Evolutionary conservation across 1,140 invertebrate genomes (phyloP), one percentile per base, ranked within the genome.

Genomic region (Eubasilissa regina): DNA sequence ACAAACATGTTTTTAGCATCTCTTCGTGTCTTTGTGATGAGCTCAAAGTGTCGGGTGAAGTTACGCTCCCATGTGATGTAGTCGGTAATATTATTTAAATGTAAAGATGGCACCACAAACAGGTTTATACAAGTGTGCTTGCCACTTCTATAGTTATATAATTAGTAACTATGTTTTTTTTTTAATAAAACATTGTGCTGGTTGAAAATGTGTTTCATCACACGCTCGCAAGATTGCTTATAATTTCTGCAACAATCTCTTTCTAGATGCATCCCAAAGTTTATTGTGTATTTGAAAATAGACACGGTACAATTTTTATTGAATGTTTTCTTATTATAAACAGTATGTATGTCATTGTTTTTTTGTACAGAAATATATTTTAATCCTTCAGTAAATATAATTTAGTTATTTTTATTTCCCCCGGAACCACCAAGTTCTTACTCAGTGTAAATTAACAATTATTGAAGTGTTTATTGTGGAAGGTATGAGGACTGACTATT

Each of bases 311-410:
- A 58, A 58, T 58, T 58, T 58, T 19, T 58, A 58, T 58, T 35
- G 25, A 35, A 35, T 35, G 25, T 35, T 35, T 35, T 58, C 55
- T 58, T 19, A 15, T 21, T 19, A 15, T 58, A 58, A 55, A 58
- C 15, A 35, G 25, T 35, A 35, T 35, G 25, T 35, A 35, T 58
- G 15, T 58, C 11, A 35, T 64, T 64, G 25, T 64, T 64, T 64
- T n/a, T 64, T 64, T 64, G 60, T 64, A 64, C 60, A 64, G 60
- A 64, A 64, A 64, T 43, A 64, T 64, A 64, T 64, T 64, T 64
- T 43, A 64, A 64, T 44, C 60, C 25, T 25, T 64, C 60, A 64
- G 13, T 64, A 64, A 62, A 62, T 13, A 12, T 44, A 1, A 25
- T 64, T 64, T 64, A 13, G 25, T 64, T 64, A 64, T 64, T 64